A percentile compares a stretch with the other conserved stretches of the same genome.
These are phyloP conservation scores for Neoscelio sp. DNA, from an alignment of 2,888 invertebrate species.

Conservation along the genomic window DNA sequence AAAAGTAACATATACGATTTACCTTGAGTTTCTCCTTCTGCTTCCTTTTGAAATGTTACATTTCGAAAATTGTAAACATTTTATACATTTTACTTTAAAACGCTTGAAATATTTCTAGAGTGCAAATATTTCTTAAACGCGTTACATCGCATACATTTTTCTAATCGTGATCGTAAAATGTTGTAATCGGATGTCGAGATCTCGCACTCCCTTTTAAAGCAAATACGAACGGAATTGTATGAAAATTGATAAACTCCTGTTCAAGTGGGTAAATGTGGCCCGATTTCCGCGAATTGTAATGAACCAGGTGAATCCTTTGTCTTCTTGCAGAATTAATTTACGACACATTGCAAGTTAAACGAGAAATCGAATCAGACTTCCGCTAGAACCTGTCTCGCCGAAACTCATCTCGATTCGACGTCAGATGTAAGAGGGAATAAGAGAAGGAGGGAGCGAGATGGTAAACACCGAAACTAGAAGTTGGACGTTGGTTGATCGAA, in stretches of 20 bases:
- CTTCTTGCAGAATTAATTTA: slow-evolving; percentile 58
- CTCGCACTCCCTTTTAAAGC: too few species aligned
- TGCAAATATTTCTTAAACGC: too few species aligned
- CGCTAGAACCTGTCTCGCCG: slow-evolving; percentile 31
- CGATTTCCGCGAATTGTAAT: slow-evolving; percentile 40
- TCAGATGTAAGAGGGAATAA: slow-evolving; percentile 42
- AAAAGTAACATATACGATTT: slow-evolving; percentile 35
- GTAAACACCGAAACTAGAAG: slow-evolving; percentile 55
- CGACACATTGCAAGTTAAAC: slow-evolving; percentile 53
- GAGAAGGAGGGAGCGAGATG: slow-evolving; percentile 28
- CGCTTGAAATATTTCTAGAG: too few species aligned
- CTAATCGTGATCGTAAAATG: too few species aligned
- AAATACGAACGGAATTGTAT: not conserved
- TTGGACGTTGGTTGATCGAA: slow-evolving; percentile 71
- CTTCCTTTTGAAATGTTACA: too few species aligned
- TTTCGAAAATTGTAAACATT: too few species aligned
- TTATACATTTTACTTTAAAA: too few species aligned
- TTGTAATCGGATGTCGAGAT: too few species aligned
- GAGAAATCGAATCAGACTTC: slow-evolving; percentile 64
- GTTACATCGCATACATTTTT: too few species aligned
- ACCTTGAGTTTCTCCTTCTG: slow-evolving; percentile 34
- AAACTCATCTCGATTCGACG: slow-evolving; percentile 69
- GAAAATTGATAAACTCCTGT: too few species aligned
- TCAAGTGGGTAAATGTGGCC: not conserved
- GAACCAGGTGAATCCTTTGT: slow-evolving; percentile 37